These are phyloP conservation scores for Spodoptera littoralis DNA, from an alignment of 2,888 invertebrate species.

Conservation along the genomic window DNA sequence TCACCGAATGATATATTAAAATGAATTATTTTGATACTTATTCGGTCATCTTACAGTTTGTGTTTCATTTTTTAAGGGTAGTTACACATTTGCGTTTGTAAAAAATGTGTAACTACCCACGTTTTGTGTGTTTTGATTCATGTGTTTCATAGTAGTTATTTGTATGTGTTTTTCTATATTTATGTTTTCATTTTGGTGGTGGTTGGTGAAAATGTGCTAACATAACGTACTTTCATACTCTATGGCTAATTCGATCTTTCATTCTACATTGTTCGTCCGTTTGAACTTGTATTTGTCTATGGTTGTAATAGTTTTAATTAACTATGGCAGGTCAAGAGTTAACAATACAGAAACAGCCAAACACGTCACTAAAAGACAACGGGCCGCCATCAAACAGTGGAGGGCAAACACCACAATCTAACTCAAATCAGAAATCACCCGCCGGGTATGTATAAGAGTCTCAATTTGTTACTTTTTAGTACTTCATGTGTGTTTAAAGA, in stretches of 20 bases:
- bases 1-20: conserved; percentile 13
- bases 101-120: conserved; percentile 24
- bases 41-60: conserved; percentile 34
- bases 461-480: too few relatives aligned
- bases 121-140: conserved; percentile 40
- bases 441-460: conserved; percentile 89
- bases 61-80: conserved; percentile 33
- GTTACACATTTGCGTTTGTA: conserved; percentile 34
- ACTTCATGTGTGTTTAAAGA: too few relatives aligned
- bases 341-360: conserved; percentile 98
- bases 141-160: conserved; percentile 50
- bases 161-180: conserved; percentile 56
- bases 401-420: conserved; percentile 84
- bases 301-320: conserved; percentile 42
- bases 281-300: conserved; percentile 26
- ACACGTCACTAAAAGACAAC: conserved; percentile 95
- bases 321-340: conserved; percentile 93
- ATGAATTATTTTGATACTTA: conserved; percentile 5
- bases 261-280: conserved; percentile 62
- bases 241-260: conserved; percentile 87
- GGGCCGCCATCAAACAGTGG: conserved; percentile 87
- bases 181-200: conserved; percentile 76
- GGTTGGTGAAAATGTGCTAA: conserved; percentile 89
- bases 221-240: conserved; percentile 84
- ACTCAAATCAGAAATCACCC: conserved; percentile 91